Conservation (phyloP, 2,888 invertebrate genomes). For the Alentia gelatinosa region DNA sequence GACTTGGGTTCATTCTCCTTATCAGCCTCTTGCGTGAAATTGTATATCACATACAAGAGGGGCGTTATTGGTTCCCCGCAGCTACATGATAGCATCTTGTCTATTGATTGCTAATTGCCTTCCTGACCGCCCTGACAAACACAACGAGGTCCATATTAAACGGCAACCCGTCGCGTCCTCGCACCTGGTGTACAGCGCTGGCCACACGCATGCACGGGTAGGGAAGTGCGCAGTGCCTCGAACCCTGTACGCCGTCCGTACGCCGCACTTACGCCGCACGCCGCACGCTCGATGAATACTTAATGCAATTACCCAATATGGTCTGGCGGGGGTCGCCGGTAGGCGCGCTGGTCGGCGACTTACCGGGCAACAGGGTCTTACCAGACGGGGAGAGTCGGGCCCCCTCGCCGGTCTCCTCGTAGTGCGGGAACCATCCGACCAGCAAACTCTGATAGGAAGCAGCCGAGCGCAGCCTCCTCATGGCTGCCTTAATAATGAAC, state of each 20-base stretch:
- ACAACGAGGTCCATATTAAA: not conserved
- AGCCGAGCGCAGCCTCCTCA: not conserved
- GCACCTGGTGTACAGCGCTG: not conserved
- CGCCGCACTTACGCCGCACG: too few species aligned
- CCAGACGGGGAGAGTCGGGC: not conserved
- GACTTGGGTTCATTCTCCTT: not conserved
- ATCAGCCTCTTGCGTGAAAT: not conserved
- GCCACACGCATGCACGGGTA: not conserved
- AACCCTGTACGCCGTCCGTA: not conserved
- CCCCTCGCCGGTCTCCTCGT: not conserved
- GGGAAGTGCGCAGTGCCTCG: not conserved
- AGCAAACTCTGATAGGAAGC: conserved; percentile 16
- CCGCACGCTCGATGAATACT: too few species aligned
- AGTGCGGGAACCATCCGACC: not conserved
- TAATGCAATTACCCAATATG: conserved; percentile 51
- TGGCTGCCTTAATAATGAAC: conserved; percentile 6
- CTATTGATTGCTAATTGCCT: not conserved
- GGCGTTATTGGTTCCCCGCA: not conserved
- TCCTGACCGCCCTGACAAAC: not conserved
- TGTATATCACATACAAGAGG: not conserved
- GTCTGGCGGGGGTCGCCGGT: not conserved
- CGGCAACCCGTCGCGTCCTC: not conserved
- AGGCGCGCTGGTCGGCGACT: not conserved
- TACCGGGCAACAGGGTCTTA: too few species aligned
- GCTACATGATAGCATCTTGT: not conserved